Evolutionary conservation across 2,888 invertebrate species (phyloP).

Genomic region (Dolichopus griseipennis): DNA sequence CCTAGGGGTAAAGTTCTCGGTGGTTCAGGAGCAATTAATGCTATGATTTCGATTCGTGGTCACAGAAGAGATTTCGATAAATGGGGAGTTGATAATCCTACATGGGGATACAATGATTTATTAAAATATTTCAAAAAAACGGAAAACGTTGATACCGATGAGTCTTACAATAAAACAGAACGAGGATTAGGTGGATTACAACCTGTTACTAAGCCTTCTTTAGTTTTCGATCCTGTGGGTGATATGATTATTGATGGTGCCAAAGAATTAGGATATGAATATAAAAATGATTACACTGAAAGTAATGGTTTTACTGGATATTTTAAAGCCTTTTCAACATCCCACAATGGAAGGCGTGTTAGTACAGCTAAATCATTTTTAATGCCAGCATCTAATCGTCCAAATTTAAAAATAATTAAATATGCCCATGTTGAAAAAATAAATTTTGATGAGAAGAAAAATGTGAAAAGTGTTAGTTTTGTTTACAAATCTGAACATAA

Average conservation of each 20-base stretch:
- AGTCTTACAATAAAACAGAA: slow-evolving; percentile 28
- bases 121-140: slow-evolving; percentile 46
- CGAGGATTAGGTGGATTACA: slow-evolving; percentile 45
- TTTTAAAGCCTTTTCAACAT: slow-evolving; percentile 49
- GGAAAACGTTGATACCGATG: slow-evolving; percentile 38
- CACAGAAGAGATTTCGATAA: slow-evolving; percentile 47
- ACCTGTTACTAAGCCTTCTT: slow-evolving; percentile 36
- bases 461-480: slow-evolving; percentile 43
- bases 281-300: slow-evolving; percentile 35
- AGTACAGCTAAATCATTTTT: slow-evolving; percentile 52
- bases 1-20: slow-evolving; percentile 57
- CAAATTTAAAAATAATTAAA: slow-evolving; percentile 44
- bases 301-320: slow-evolving; percentile 43
- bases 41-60: slow-evolving; percentile 54
- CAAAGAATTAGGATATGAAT: slow-evolving; percentile 45
- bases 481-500: slow-evolving; percentile 35
- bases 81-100: slow-evolving; percentile 49
- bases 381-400: slow-evolving; percentile 42
- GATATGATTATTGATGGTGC: slow-evolving; percentile 58
- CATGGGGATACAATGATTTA: slow-evolving; percentile 50
- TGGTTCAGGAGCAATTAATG: slow-evolving; percentile 53
- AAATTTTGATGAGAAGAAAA: slow-evolving; percentile 42
- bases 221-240: slow-evolving; percentile 32
- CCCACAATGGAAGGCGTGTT: slow-evolving; percentile 47
- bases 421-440: slow-evolving; percentile 47